A percentile compares a stretch with the other conserved stretches of the same genome.
These are phyloP conservation scores for Lophius americanus DNA, from an alignment of 2,797 vertebrate genomes.

Conservation along the genomic window DNA sequence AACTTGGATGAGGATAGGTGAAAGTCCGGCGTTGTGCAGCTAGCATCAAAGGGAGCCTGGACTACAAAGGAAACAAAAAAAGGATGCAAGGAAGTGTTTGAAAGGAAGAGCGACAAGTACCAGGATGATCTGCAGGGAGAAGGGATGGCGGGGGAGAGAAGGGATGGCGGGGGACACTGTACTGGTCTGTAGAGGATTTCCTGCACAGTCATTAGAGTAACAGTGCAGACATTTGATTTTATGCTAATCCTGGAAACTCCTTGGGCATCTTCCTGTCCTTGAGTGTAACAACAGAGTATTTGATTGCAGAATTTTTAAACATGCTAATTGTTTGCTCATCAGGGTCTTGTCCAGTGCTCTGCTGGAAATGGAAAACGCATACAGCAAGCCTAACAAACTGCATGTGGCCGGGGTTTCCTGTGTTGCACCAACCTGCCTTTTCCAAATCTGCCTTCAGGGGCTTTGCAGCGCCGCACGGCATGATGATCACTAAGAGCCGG, in stretches of 20 bases:
- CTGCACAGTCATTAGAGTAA: constrained; percentile 86
- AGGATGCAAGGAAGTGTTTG: too few species aligned
- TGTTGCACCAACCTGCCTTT: constrained; percentile 93
- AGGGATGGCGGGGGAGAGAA: too few species aligned
- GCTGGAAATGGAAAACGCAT: constrained; percentile 93
- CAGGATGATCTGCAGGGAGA: too few species aligned
- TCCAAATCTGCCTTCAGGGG: constrained; percentile 97
- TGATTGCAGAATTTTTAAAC: accelerated
- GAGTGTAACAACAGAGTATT: constrained; percentile 55
- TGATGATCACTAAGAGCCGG: constrained; percentile 92
- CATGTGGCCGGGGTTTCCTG: constrained; percentile 81
- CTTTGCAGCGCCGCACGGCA: constrained; percentile 92
- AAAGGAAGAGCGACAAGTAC: too few species aligned
- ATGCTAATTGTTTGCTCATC: accelerated
- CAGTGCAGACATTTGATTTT: constrained; percentile 88
- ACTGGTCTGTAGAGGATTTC: too few species aligned
- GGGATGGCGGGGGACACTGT: too few species aligned
- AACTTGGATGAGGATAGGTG: too few species aligned
- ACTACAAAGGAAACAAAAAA: too few species aligned
- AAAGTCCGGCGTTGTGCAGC: too few species aligned
- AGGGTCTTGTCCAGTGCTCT: constrained; percentile 91
- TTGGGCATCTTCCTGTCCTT: constrained; percentile 88
- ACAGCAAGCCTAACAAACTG: constrained; percentile 88
- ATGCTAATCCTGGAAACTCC: constrained; percentile 89
- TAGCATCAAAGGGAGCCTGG: too few species aligned